Conservation (phyloP, 2,797 vertebrate genomes). For the Harpagifer antarcticus region DNA sequence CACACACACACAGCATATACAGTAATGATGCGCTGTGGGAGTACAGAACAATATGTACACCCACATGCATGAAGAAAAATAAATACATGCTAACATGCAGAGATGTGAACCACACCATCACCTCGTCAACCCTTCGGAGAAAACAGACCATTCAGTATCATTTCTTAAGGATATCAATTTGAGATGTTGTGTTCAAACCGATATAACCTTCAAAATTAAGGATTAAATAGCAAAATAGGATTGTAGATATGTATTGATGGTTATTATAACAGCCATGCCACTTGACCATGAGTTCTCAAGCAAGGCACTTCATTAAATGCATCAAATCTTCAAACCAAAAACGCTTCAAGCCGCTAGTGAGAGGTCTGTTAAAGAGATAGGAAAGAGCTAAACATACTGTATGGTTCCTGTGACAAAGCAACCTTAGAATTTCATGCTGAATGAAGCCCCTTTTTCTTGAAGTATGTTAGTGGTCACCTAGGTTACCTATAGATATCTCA, state of each 20-base stretch:
- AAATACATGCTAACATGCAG: slow-evolving; percentile 30
- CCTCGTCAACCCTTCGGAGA: not conserved
- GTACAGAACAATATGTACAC: slow-evolving; percentile 51
- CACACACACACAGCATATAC: not conserved
- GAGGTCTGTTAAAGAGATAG: slow-evolving; percentile 1
- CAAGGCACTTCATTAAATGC: not conserved
- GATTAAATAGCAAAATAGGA: not conserved
- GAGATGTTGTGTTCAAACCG: not conserved
- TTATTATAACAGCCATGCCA: not conserved
- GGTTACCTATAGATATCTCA: no score
- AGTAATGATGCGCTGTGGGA: slow-evolving; percentile 68
- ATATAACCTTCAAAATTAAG: not conserved
- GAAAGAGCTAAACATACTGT: slow-evolving; percentile 20
- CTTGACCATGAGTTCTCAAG: not conserved
- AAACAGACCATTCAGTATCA: not conserved
- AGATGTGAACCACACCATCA: not conserved
- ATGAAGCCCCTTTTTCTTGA: slow-evolving; percentile 24
- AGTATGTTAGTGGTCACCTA: no score
- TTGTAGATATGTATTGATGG: not conserved
- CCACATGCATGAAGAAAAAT: slow-evolving; percentile 51
- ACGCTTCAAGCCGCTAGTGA: not conserved
- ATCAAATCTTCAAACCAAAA: slow-evolving; percentile 12
- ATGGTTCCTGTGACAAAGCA: slow-evolving; percentile 21
- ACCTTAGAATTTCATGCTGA: slow-evolving; percentile 13
- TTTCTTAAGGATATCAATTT: not conserved